A percentile compares a stretch with the other conserved stretches of the same genome.
Evolutionary conservation across 2,888 invertebrate species (phyloP).

Genomic region (Neria commutata): DNA sequence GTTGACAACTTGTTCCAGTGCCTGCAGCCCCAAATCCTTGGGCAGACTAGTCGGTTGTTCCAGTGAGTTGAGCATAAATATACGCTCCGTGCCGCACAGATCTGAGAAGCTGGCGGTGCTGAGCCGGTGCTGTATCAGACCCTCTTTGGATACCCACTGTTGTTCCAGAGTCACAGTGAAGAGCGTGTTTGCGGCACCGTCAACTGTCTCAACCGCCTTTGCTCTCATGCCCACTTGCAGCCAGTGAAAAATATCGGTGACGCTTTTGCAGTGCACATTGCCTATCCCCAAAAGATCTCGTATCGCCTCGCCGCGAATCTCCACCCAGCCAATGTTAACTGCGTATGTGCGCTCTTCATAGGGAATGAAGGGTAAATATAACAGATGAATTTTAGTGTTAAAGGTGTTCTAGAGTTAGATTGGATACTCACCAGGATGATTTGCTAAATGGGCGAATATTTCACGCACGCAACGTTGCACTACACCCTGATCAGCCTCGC

Average conservation of each 20-base stretch:
- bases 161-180: constrained; percentile 78
- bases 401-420: background rate
- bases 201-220: constrained; percentile 65
- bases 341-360: constrained; percentile 71
- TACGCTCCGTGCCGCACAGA: constrained; percentile 67
- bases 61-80: constrained; percentile 61
- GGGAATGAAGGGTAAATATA: too few relatives aligned
- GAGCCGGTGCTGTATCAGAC: constrained; percentile 71
- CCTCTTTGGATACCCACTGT: constrained; percentile 73
- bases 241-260: constrained; percentile 75
- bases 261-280: constrained; percentile 67
- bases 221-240: constrained; percentile 69
- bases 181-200: constrained; percentile 60
- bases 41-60: constrained; percentile 63
- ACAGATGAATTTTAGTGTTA: background rate
- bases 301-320: constrained; percentile 73
- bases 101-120: constrained; percentile 79
- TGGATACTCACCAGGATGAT: constrained; percentile 60
- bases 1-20: constrained; percentile 71
- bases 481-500: constrained; percentile 72
- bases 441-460: constrained; percentile 71
- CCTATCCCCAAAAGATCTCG: constrained; percentile 65
- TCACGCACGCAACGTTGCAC: constrained; percentile 75
- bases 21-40: constrained; percentile 70
- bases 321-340: constrained; percentile 75